A percentile compares a stretch with the other conserved stretches of the same genome.
Evolutionary conservation across 2,888 invertebrate genomes (phyloP).

Genomic region (Epinotia bilunana): DNA sequence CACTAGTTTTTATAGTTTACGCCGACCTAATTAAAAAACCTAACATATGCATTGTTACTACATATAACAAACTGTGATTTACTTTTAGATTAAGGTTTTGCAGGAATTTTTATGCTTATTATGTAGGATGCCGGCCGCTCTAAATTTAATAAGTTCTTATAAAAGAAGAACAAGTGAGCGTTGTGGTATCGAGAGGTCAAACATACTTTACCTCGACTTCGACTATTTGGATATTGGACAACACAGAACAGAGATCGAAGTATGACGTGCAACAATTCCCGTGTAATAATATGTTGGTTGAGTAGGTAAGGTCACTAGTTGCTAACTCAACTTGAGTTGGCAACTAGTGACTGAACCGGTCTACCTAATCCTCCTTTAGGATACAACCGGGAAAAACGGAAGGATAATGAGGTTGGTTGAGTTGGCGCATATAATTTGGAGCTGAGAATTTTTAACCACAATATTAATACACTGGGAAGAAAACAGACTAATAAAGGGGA

Average conservation of each 20-base stretch:
- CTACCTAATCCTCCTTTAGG: no score
- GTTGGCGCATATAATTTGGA: conserved; percentile 2
- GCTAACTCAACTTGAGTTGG: no score
- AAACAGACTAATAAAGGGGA: neutral
- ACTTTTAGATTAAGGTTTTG: neutral
- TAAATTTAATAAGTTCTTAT: conserved; percentile 10
- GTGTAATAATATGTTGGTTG: neutral
- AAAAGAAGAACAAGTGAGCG: neutral
- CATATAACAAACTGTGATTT: no score
- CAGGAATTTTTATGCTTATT: neutral
- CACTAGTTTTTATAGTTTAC: no score
- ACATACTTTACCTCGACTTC: conserved; percentile 3
- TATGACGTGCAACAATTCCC: neutral
- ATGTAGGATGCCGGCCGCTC: neutral
- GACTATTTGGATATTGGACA: conserved; percentile 5
- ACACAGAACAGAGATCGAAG: conserved; percentile 1
- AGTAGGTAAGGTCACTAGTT: neutral
- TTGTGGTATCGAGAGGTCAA: conserved; percentile 21
- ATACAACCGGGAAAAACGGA: no score
- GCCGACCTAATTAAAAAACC: no score
- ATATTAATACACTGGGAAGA: neutral
- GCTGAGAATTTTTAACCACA: conserved; percentile 12
- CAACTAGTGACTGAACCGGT: no score
- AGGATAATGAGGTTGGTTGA: neutral
- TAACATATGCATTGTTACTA: no score